phyloP scores from a whole-genome alignment of 2,797 vertebrate species.

The Urosaurus nigricauda region DNA sequence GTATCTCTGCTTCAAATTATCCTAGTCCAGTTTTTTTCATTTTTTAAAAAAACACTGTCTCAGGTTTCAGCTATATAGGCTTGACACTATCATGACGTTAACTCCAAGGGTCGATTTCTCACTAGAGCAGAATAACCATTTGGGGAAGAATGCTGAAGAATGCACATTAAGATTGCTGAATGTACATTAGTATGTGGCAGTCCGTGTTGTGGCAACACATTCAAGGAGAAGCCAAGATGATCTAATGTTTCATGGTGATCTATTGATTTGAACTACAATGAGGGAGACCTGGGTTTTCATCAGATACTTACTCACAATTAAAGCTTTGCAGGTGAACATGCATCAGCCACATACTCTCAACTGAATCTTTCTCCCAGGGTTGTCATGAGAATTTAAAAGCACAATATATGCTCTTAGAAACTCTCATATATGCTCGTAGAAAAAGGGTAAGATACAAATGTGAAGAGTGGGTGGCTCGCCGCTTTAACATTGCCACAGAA shows the following conservation, averaged over 20 bases:
- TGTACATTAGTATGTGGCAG: not conserved
- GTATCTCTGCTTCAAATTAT: not conserved
- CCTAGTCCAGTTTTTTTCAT: not conserved
- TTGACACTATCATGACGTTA: not conserved
- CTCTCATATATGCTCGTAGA: not conserved
- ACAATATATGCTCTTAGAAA: not conserved
- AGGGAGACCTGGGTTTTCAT: not conserved
- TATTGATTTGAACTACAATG: too few relatives aligned
- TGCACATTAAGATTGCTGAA: not conserved
- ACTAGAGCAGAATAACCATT: not conserved
- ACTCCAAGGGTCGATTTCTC: not conserved
- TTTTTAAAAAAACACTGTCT: not conserved
- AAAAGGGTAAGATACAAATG: not conserved
- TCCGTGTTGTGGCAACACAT: not conserved
- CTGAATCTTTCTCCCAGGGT: not conserved
- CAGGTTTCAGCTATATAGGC: not conserved
- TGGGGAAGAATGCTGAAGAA: not conserved
- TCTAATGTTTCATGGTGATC: not conserved
- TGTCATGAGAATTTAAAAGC: not conserved
- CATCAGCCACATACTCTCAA: not conserved
- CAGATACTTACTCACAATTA: not conserved
- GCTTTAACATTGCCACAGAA: not conserved
- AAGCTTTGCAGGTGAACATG: not conserved
- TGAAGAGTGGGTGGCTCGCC: not conserved
- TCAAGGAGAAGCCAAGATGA: not conserved